Evolutionary conservation across 2,113 vertebrate species (phyloP).

Genomic region (Eira barbara): DNA sequence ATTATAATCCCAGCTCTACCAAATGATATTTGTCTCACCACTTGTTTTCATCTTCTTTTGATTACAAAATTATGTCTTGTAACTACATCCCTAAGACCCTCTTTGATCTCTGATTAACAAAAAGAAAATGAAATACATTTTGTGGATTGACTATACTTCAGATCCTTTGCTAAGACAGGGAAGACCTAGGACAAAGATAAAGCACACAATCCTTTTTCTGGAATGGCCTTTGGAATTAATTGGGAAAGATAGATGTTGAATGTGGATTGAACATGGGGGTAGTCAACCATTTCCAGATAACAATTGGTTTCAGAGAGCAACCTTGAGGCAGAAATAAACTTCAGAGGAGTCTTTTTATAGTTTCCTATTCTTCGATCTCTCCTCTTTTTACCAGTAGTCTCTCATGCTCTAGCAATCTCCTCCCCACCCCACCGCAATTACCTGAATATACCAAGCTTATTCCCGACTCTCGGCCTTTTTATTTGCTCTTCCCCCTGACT

Average conservation of each 20-base stretch:
- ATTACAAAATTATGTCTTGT: not conserved
- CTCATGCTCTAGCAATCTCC: not conserved
- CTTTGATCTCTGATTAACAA: not conserved
- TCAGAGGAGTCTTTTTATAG: not conserved
- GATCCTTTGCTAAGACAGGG: not conserved
- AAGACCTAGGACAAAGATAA: not conserved
- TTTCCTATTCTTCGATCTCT: not conserved
- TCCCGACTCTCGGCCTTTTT: not conserved
- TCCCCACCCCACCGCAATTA: not conserved
- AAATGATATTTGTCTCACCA: not conserved
- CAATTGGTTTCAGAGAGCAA: not conserved
- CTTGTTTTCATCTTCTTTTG: not conserved
- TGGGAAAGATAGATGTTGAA: not conserved
- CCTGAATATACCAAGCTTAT: not conserved
- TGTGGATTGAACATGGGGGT: not conserved
- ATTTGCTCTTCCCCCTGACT: not conserved
- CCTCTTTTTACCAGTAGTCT: not conserved
- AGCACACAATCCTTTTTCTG: not conserved
- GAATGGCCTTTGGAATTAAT: not conserved
- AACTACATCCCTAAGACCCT: not conserved
- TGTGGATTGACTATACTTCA: not conserved
- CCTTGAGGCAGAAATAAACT: not conserved
- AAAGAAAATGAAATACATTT: not conserved
- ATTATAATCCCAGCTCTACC: not conserved
- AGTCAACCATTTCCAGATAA: not conserved